Evolutionary conservation across 2,113 vertebrate genomes (phyloP), one percentile per base, ranked within the genome.

Genomic region (Mionectes macconnelli): DNA sequence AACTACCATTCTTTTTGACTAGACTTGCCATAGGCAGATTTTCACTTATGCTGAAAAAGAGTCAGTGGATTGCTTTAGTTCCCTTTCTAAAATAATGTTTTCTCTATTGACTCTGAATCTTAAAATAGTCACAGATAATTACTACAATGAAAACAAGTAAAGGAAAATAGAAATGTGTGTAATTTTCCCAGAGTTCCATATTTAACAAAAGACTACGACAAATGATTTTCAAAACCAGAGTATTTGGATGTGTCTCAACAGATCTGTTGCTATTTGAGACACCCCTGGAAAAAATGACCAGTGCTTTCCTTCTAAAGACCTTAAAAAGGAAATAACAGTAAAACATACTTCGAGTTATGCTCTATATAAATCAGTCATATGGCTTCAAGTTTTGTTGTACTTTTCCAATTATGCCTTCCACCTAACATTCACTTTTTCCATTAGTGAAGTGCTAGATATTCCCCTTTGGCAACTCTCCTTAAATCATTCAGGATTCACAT

Each of bases 401-500:
- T 95, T 95, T 92, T 69, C 84, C 84, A 92, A 31, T 94, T 94
- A 93, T 73, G 39, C 35, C 63, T 87, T 84, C 56, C 35, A 78
- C 81, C 73, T 76, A 95, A 59, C 25, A 79, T 56, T 75, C 44
- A 69, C 70, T 85, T 87, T 86, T 91, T 76, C 84, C 70, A 39
- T 91, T 93, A 89, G 64, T 72, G 66, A 84, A 94, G 84, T 72
- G 33, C 55, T 70, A 79, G 68, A 10, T 73, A 72, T 76, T 94
- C 78, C 70, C 72, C 72, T 84, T 89, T 84, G 88, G 91, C 93
- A 91, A 55, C 47, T 91, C 60, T 91, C 47, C 56, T 90, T 84
- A 74, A 93, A 74, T 87, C 50, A 84, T 87, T 64, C 75, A 89
- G 76, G 94, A 96, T 91, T 95, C 89, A 49, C 45, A 56, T 89